These are phyloP conservation scores for Cryptoblepharus egeriae DNA, from an alignment of 2,797 vertebrate species.

Conservation along the genomic window DNA sequence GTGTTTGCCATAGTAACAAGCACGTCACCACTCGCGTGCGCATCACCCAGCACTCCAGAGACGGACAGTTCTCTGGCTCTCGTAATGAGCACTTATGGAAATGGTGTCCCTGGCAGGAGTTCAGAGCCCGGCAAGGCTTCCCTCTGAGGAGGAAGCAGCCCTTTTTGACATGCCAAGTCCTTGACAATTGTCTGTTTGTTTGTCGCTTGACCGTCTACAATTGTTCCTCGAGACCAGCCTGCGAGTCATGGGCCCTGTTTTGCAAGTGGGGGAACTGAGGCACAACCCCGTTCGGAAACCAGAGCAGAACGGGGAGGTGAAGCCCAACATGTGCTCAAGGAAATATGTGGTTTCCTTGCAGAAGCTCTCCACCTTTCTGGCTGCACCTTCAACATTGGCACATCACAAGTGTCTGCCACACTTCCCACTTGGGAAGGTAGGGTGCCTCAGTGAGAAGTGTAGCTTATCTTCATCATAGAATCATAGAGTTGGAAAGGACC, in stretches of 20 bases:
- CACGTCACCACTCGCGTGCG: conserved; percentile 42
- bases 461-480: too few relatives aligned
- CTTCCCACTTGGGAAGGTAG: too few relatives aligned
- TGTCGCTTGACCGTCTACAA: background rate
- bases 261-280: background rate
- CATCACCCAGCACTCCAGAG: conserved; percentile 39
- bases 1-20: conserved; percentile 76
- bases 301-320: background rate
- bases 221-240: too few relatives aligned
- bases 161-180: background rate
- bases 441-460: too few relatives aligned
- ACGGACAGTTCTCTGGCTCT: conserved; percentile 51
- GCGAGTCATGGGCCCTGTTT: background rate
- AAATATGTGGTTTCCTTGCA: too few relatives aligned
- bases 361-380: too few relatives aligned
- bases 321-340: too few relatives aligned
- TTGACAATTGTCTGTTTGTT: background rate
- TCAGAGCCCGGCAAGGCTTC: accelerated
- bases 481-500: too few relatives aligned
- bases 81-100: conserved; percentile 44
- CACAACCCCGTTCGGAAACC: background rate
- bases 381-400: too few relatives aligned
- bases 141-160: background rate
- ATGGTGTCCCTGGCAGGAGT: conserved; percentile 39
- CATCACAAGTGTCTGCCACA: too few relatives aligned